Percentiles rank a stretch among this genome's conserved stretches.
These are phyloP conservation scores for Rhamphomyia laevipes DNA, from an alignment of 2,888 invertebrate species.

Conservation along the genomic window DNA sequence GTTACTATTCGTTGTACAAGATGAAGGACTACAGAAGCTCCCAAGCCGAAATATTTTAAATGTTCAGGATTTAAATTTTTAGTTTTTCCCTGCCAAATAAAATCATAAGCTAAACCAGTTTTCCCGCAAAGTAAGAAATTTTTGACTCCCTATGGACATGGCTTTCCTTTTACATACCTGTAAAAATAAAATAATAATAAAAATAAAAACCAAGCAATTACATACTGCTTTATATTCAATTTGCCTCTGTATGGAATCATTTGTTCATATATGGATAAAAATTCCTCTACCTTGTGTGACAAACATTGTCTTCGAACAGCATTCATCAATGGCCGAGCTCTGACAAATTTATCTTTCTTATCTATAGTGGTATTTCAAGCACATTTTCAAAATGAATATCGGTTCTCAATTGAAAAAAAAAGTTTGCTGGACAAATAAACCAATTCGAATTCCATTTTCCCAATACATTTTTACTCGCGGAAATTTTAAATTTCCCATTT, in stretches of 20 bases:
- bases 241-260: neutral
- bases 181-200: too few relatives aligned
- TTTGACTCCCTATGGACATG: conserved; percentile 20
- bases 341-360: neutral
- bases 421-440: neutral
- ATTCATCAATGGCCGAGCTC: neutral
- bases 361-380: neutral
- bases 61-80: conserved; percentile 3
- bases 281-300: neutral
- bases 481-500: neutral
- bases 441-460: neutral
- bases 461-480: neutral
- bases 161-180: conserved; percentile 7
- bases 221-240: neutral
- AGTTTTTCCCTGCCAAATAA: conserved; percentile 21
- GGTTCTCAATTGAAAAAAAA: neutral
- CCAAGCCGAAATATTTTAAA: conserved; percentile 14
- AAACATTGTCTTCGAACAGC: neutral
- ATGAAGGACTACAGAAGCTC: conserved; percentile 14
- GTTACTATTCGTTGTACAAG: conserved; percentile 4
- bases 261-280: neutral
- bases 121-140: conserved; percentile 20
- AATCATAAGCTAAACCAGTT: conserved; percentile 21
- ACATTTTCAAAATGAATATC: neutral
- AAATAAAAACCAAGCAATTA: too few relatives aligned